Conservation (phyloP, 1,140 invertebrate genomes). For the Drosophila rufa region DNA sequence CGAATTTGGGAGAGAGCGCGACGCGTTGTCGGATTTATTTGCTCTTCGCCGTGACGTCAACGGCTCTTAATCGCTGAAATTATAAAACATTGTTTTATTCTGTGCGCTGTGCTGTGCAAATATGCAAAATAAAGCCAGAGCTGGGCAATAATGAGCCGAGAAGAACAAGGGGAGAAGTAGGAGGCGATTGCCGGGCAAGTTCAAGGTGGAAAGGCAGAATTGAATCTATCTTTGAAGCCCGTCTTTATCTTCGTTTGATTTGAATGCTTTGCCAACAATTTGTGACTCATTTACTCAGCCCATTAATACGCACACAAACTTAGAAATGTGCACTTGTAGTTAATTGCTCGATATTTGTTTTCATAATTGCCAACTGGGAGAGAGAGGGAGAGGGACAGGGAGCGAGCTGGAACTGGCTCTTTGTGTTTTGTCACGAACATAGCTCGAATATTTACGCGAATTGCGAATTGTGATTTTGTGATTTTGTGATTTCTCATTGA, state of each 20-base stretch:
- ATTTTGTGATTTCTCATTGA: constrained; percentile 60
- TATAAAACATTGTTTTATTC: constrained; percentile 15
- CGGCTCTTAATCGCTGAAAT: constrained; percentile 36
- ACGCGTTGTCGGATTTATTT: constrained; percentile 53
- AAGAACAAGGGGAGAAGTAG: constrained; percentile 1
- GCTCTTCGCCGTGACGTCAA: constrained; percentile 56
- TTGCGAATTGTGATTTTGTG: neutral
- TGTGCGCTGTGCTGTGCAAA: constrained; percentile 39
- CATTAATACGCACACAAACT: constrained; percentile 23
- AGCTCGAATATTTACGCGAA: constrained; percentile 16
- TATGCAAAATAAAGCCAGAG: constrained; percentile 30
- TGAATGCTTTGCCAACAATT: constrained; percentile 25
- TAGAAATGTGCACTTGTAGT: constrained; percentile 20
- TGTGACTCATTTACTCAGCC: constrained; percentile 45
- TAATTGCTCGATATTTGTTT: constrained; percentile 45
- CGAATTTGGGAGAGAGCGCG: constrained; percentile 44
- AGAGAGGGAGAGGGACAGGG: constrained; percentile 9
- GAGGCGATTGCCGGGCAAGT: constrained; percentile 48
- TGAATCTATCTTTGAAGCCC: neutral
- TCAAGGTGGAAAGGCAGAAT: constrained; percentile 52
- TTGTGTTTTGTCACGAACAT: constrained; percentile 65
- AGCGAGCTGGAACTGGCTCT: constrained; percentile 10
- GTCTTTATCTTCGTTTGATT: constrained; percentile 37
- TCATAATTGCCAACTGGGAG: constrained; percentile 37
- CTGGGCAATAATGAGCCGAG: neutral